Evolutionary conservation across 2,888 invertebrate species (phyloP).

Genomic region (Eupithecia tripunctaria): DNA sequence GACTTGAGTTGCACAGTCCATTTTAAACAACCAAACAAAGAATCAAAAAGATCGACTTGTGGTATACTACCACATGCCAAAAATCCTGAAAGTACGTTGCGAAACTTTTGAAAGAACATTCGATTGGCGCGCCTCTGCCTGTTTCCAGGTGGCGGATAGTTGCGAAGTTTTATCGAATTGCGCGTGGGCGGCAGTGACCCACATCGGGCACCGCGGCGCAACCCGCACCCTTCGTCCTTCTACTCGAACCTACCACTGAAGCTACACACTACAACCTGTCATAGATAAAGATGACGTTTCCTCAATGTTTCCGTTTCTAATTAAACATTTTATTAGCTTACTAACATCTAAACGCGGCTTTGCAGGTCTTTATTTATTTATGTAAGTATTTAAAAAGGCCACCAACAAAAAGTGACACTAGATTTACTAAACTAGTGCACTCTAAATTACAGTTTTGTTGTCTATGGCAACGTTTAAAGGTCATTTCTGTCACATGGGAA

Average conservation of each 20-base stretch:
- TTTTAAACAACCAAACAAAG: not conserved
- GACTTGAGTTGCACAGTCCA: not conserved
- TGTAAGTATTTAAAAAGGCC: too few species aligned
- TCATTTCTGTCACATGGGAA: too few species aligned
- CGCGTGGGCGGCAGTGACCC: conserved; percentile 82
- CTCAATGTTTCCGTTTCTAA: not conserved
- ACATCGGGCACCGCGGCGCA: conserved; percentile 72
- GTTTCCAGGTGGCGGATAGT: conserved; percentile 59
- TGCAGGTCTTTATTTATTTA: too few species aligned
- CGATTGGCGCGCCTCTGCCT: conserved; percentile 48
- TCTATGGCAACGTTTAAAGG: too few species aligned
- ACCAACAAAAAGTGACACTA: too few species aligned
- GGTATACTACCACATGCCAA: not conserved
- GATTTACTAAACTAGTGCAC: too few species aligned
- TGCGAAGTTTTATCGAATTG: conserved; percentile 80
- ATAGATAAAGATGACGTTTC: not conserved
- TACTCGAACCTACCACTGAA: conserved; percentile 42
- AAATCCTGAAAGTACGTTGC: conserved; percentile 15
- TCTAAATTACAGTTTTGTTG: too few species aligned
- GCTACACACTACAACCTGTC: conserved; percentile 11
- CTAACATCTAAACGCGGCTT: too few species aligned
- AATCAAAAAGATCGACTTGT: not conserved
- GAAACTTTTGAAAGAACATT: conserved; percentile 40
- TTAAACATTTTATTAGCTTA: not conserved
- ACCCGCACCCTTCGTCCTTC: conserved; percentile 71